A percentile compares a stretch with the other conserved stretches of the same genome.
phyloP scores from a whole-genome alignment of 2,797 vertebrate genomes.

The Brachyalestes nurse region DNA sequence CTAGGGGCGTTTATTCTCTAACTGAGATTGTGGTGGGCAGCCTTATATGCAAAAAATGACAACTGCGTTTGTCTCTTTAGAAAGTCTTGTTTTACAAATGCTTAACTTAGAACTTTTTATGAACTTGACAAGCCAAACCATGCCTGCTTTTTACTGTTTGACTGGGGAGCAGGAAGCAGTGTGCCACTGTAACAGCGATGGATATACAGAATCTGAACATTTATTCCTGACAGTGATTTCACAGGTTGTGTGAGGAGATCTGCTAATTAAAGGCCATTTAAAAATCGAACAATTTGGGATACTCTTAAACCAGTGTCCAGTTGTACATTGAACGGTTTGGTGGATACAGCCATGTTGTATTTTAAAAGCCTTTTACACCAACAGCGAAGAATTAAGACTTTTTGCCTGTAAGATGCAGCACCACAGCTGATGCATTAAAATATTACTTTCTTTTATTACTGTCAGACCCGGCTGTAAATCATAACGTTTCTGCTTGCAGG shows the following conservation, averaged over 20 bases:
- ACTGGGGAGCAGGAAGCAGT: no score
- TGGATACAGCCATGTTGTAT: not conserved
- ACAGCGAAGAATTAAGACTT: not conserved
- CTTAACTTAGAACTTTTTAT: no score
- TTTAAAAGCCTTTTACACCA: not conserved
- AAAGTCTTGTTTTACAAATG: not conserved
- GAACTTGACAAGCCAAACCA: no score
- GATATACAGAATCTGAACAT: no score
- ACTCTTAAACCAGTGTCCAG: no score
- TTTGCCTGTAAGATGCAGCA: not conserved
- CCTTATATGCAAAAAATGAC: not conserved
- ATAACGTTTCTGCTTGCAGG: conserved; percentile 75
- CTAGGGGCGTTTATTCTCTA: not conserved
- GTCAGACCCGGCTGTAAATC: not conserved
- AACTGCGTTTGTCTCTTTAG: no score
- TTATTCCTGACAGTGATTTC: no score
- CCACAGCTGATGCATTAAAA: not conserved
- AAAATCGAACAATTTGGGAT: no score
- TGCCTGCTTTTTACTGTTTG: no score
- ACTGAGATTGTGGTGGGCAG: not conserved
- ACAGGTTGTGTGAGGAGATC: no score
- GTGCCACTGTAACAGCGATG: no score
- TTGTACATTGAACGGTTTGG: not conserved
- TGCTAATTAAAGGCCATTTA: no score
- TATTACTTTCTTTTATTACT: not conserved